phyloP scores from a whole-genome alignment of 2,888 invertebrate genomes.

The Ophion slaviceki region DNA sequence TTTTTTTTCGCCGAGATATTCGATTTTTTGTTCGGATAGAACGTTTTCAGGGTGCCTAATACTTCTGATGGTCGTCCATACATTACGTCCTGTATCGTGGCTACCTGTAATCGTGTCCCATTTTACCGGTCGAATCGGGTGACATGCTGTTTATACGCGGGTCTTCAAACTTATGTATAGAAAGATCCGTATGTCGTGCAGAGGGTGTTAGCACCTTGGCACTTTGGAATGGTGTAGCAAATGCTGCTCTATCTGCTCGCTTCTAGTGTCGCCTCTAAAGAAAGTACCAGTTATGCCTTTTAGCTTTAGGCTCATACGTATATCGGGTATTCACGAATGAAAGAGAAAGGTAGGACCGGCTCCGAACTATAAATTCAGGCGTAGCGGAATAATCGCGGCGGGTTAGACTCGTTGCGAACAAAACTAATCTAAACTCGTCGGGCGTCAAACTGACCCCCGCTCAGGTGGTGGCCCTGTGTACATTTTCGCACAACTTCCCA shows the following conservation, averaged over 20 bases:
- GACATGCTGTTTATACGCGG: too few relatives aligned
- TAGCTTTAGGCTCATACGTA: conserved; percentile 26
- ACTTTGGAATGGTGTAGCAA: too few relatives aligned
- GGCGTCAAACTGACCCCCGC: conserved; percentile 58
- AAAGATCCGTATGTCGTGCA: too few relatives aligned
- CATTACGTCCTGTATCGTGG: too few relatives aligned
- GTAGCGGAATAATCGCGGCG: conserved; percentile 79
- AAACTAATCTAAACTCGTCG: conserved; percentile 82
- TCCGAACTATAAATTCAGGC: conserved; percentile 79
- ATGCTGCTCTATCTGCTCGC: conserved; percentile 33
- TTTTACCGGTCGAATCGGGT: too few relatives aligned
- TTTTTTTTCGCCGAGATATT: too few relatives aligned
- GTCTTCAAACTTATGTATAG: too few relatives aligned
- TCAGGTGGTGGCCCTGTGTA: conserved; percentile 67
- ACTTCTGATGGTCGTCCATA: too few relatives aligned
- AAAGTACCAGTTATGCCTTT: conserved; percentile 41
- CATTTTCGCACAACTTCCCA: conserved; percentile 41
- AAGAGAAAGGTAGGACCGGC: conserved; percentile 79
- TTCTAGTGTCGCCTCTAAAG: conserved; percentile 27
- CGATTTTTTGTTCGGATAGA: too few relatives aligned
- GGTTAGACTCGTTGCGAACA: conserved; percentile 80
- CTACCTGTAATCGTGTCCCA: too few relatives aligned
- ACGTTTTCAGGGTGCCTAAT: too few relatives aligned
- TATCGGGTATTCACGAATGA: conserved; percentile 71
- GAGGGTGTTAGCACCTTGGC: too few relatives aligned